phyloP scores from a whole-genome alignment of 2,797 vertebrate genomes.

The Cercopithecus mitis region DNA sequence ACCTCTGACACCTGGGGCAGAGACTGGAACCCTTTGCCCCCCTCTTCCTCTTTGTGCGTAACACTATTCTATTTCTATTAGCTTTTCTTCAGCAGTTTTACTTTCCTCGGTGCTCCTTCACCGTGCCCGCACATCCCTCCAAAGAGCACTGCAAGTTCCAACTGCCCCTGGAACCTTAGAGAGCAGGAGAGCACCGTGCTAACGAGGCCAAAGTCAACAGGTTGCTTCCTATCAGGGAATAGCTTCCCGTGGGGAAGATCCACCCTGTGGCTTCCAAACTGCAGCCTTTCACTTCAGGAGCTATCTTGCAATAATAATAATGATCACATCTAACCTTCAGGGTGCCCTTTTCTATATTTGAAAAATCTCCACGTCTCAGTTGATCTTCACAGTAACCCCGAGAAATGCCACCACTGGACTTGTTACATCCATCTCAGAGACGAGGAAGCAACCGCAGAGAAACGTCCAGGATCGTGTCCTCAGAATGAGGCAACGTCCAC shows the following conservation, averaged over 20 bases:
- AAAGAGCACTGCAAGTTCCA: neutral
- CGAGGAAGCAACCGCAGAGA: neutral
- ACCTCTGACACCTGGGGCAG: neutral
- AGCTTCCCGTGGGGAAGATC: neutral
- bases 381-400: neutral
- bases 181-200: neutral
- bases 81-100: neutral
- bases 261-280: neutral
- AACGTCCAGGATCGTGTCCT: neutral
- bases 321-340: neutral
- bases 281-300: neutral
- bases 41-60: neutral
- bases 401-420: neutral
- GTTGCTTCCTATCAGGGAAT: neutral
- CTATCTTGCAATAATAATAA: neutral
- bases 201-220: neutral
- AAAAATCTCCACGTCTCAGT: neutral
- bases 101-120: neutral
- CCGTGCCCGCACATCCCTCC: fast-evolving
- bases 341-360: neutral
- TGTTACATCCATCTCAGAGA: neutral
- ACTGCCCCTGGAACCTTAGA: neutral
- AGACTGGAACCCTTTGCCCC: too few relatives aligned
- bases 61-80: neutral
- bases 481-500: neutral